Base-by-base conservation (phyloP, 2,888 invertebrate species). In the Coenonympha arcania region DNA sequence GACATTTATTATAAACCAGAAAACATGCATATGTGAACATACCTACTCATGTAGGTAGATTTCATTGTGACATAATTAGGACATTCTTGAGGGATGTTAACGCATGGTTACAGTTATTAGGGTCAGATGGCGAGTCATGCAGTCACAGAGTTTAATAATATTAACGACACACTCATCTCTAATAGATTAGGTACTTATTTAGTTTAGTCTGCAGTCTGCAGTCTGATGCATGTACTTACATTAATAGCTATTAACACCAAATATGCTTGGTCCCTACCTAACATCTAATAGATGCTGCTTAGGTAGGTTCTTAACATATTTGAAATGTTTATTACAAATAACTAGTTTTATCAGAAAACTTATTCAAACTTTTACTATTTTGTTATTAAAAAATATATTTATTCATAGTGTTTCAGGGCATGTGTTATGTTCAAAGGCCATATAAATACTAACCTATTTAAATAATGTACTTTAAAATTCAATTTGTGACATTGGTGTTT, bases 51-150 rank as follows among this genome's bases (percentile, higher is more conserved):
- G 11, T 45, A 37, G 19, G 36, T 36, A 36, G 36, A 45, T 28
- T 37, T 45, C 45, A 45, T 45, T 44, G 16, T 34, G 44, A 11
- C 15, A 3, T 24, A 28, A 26, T 26, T 45, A 28, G 24, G 36
- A 28, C 45, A 36, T 18, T 37, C 45, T 22, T 24, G 16, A 30
- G 16, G 26, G 15, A 47, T 42, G 34, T 31, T 34, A 41, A 30
- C 42, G 53, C 53, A 53, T 53, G 53, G 39, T 47, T 30, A 40
- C 16, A 16, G 16, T 34, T 36, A 40, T 44, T 47, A 31, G 42
- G 50, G 47, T 54, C 47, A 46, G 26, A 46, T 22, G 41, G 16
- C 44, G 24, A 16, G 36, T 11, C 30, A 36, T 18, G 42, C 46
- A 19, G 28, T 50, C 43, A 39, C 43, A 22, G 37, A 49, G 41